Percentiles rank a stretch among this genome's conserved stretches.
phyloP scores from a whole-genome alignment of 2,797 vertebrate species.

The Rachycentron canadum region DNA sequence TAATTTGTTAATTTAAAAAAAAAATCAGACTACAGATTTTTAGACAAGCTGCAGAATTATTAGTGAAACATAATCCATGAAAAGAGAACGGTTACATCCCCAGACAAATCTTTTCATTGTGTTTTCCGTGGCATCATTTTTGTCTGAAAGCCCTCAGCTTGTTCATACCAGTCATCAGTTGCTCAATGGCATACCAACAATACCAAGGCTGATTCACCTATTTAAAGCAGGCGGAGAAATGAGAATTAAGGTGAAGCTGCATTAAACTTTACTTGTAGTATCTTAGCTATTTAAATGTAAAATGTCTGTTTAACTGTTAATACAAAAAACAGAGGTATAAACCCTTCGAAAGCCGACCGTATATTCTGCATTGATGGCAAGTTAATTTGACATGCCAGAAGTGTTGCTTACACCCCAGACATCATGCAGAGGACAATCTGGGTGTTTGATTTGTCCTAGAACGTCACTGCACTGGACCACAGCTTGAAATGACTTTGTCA shows the following conservation, averaged over 20 bases:
- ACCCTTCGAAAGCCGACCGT: background rate
- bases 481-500: slow-evolving; percentile 48
- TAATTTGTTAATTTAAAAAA: background rate
- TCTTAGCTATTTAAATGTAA: background rate
- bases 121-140: slow-evolving; percentile 10
- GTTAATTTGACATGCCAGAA: slow-evolving; percentile 1
- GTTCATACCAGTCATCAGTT: slow-evolving; percentile 58
- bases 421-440: slow-evolving; percentile 29
- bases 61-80: background rate
- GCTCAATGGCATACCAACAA: slow-evolving; percentile 53
- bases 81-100: background rate
- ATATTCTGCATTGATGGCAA: slow-evolving; percentile 17
- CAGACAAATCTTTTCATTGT: background rate
- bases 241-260: slow-evolving; percentile 29
- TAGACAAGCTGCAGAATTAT: slow-evolving; percentile 3
- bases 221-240: slow-evolving; percentile 9
- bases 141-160: slow-evolving; percentile 36
- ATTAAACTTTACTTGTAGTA: background rate
- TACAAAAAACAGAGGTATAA: background rate
- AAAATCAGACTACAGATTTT: background rate
- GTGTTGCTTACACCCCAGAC: slow-evolving; percentile 10
- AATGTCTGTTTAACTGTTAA: background rate
- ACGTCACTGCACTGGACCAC: slow-evolving; percentile 20
- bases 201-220: slow-evolving; percentile 33
- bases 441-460: slow-evolving; percentile 36